Evolutionary conservation across 92 coral and sea anemone species (phyloP), one percentile per base, ranked within the genome.

Genomic region (Micromussa lordhowensis): DNA sequence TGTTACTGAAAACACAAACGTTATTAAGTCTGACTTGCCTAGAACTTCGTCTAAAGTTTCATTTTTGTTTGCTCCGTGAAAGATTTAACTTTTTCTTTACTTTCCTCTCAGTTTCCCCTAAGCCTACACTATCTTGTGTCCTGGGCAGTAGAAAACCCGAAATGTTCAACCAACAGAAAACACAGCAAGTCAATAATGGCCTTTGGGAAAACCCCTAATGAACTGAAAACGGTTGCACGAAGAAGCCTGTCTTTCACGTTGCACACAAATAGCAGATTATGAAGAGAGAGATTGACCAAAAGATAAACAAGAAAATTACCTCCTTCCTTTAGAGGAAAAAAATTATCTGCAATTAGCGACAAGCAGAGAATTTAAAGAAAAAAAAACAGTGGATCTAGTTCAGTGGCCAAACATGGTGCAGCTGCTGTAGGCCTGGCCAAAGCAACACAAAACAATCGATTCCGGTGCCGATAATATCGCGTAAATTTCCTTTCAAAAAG

Each of bases 381-480:
- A 53, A n/a, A 66, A 75, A 44, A 76, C 19, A 77, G 53, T 61
- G 83, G 48, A 58, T 86, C 34, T 66, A 78, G 79, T 91, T 91
- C 86, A 81, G 34, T 78, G 69, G 94, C 84, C 80, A 83, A 91
- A 82, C 92, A 91, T 77, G 81, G 81, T 73, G 90, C 94, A 95
- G 95, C 98, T 94, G 98, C 92, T 83, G 89, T 76, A 85, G 91
- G 89, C 94, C 96, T 88, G 85, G 95, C 88, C 87, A 92, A 81
- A 85, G 92, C 34, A 86, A 89, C 90, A 94, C 88, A 91, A 95
- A 91, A 92, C 93, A 88, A 87, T 83, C 88, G 71, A 92, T 93
- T 91, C 91, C 94, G 92, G 91, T 84, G 81, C 58, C 88, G 98
- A 95, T 95, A 95, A 94, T 93, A 95, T 95, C 98, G 85, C 93